phyloP scores from a whole-genome alignment of 1,140 invertebrate genomes.

The Cylas formicarius region DNA sequence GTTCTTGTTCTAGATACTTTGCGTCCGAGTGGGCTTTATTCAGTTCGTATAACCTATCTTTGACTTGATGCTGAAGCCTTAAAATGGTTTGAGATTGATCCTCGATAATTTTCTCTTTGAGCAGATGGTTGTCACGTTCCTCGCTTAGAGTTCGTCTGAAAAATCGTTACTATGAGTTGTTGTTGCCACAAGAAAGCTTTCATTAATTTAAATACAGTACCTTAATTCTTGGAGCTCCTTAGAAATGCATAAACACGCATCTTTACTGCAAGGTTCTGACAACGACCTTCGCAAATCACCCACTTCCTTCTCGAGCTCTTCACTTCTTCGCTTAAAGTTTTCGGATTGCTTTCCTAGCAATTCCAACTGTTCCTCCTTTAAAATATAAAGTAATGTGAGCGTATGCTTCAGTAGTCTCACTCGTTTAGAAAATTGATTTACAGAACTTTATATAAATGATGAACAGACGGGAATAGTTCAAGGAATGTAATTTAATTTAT shows the following conservation, averaged over 20 bases:
- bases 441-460: no score
- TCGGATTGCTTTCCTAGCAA: slow-evolving; percentile 22
- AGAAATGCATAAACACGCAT: slow-evolving; percentile 15
- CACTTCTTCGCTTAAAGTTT: slow-evolving; percentile 16
- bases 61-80: slow-evolving; percentile 21
- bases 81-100: slow-evolving; percentile 29
- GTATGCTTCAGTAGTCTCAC: no score
- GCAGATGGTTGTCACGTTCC: slow-evolving; percentile 24
- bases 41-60: slow-evolving; percentile 21
- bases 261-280: slow-evolving; percentile 17
- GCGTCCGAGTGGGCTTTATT: slow-evolving; percentile 15
- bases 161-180: no score
- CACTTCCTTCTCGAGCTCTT: slow-evolving; percentile 21
- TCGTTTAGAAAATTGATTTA: no score
- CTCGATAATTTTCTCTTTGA: slow-evolving; percentile 33
- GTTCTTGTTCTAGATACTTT: slow-evolving; percentile 15
- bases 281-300: slow-evolving; percentile 11
- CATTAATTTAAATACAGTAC: no score
- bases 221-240: slow-evolving; percentile 17
- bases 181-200: no score
- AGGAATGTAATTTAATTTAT: no score
- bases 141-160: slow-evolving; percentile 22
- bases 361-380: slow-evolving; percentile 22
- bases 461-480: no score
- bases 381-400: no score